Percentiles rank a stretch among this genome's conserved stretches.
These are phyloP conservation scores for Laterallus jamaicensis DNA, from an alignment of 2,113 vertebrate species.

Conservation along the genomic window DNA sequence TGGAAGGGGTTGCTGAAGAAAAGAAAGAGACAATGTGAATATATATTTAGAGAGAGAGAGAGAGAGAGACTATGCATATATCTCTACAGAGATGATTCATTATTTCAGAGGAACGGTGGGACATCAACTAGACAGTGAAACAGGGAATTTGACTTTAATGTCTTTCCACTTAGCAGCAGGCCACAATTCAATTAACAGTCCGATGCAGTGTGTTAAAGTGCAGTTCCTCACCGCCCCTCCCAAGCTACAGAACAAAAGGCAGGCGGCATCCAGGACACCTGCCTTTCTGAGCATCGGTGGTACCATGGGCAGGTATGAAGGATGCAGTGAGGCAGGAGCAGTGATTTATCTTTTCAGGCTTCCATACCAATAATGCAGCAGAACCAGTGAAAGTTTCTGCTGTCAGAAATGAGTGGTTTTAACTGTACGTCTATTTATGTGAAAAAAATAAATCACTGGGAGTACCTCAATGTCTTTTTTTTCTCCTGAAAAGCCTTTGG, in stretches of 20 bases:
- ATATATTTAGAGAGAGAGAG: too few species aligned
- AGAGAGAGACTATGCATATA: not conserved
- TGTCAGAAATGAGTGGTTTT: not conserved
- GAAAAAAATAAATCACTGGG: not conserved
- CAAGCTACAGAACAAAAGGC: conserved; percentile 1
- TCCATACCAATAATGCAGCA: not conserved
- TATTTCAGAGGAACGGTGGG: conserved; percentile 23
- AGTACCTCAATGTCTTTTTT: not conserved
- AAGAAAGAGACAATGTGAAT: too few species aligned
- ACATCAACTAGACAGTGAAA: conserved; percentile 19
- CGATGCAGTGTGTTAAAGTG: not conserved
- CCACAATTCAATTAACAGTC: conserved; percentile 62
- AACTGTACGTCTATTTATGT: not conserved
- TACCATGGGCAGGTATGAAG: not conserved
- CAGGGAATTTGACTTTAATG: conserved; percentile 46
- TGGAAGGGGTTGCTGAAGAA: not conserved
- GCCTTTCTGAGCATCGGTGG: not conserved
- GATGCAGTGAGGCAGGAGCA: not conserved
- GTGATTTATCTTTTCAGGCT: not conserved
- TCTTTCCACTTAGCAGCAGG: conserved; percentile 43
- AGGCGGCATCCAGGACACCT: not conserved
- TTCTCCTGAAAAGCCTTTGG: not conserved
- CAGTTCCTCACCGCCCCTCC: not conserved
- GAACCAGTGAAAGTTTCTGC: not conserved
- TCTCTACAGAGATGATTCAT: not conserved